phyloP scores from a whole-genome alignment of 2,888 invertebrate genomes.

The Drosophila meridiana region DNA sequence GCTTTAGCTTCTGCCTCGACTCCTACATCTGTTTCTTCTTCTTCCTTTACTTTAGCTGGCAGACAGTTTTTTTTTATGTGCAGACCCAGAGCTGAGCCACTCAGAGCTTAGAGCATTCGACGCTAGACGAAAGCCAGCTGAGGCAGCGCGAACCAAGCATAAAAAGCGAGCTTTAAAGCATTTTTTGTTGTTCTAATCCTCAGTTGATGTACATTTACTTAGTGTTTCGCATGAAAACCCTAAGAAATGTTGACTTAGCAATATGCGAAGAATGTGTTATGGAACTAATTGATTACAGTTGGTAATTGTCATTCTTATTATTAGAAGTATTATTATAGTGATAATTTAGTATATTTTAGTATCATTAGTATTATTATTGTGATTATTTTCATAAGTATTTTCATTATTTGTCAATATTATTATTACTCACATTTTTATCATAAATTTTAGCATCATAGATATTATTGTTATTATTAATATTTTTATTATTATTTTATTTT shows the following conservation, averaged over 20 bases:
- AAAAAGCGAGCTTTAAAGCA: slow-evolving; percentile 2
- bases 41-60: slow-evolving; percentile 27
- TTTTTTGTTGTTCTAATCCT: not conserved
- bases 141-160: slow-evolving; percentile 1
- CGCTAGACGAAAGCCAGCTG: slow-evolving; percentile 6
- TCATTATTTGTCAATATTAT: not conserved
- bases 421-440: not conserved
- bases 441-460: no score
- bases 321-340: not conserved
- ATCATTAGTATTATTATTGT: not conserved
- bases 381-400: not conserved
- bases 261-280: not conserved
- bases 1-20: slow-evolving; percentile 14
- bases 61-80: slow-evolving; percentile 45
- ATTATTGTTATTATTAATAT: no score
- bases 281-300: not conserved
- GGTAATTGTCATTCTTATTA: not conserved
- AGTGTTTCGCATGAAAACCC: slow-evolving; percentile 10
- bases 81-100: slow-evolving; percentile 30
- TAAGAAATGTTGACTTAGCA: not conserved
- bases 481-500: no score
- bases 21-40: not conserved
- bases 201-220: slow-evolving; percentile 28
- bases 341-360: not conserved
- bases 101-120: slow-evolving; percentile 26